phyloP scores from a whole-genome alignment of 2,113 vertebrate genomes.

The Amia ocellicauda region DNA sequence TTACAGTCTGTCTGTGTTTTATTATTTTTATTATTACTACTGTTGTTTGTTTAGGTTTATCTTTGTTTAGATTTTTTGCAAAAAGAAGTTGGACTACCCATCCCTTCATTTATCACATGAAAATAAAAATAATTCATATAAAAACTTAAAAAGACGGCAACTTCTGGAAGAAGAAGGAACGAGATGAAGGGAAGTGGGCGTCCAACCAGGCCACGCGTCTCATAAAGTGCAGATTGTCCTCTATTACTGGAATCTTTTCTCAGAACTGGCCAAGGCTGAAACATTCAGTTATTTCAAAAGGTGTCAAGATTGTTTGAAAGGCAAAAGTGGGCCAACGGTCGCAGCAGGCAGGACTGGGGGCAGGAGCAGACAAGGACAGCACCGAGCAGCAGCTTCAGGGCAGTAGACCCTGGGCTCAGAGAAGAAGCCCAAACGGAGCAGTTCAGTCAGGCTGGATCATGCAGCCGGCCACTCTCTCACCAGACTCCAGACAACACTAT shows the following conservation, averaged over 20 bases:
- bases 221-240: conserved; percentile 49
- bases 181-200: conserved; percentile 37
- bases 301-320: conserved; percentile 39
- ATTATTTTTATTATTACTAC: too few species aligned
- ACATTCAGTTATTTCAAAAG: conserved; percentile 32
- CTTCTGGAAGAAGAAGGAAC: conserved; percentile 40
- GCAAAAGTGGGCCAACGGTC: conserved; percentile 42
- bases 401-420: too few species aligned
- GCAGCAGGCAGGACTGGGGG: too few species aligned
- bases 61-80: conserved; percentile 37
- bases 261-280: conserved; percentile 33
- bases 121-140: conserved; percentile 38
- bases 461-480: too few species aligned
- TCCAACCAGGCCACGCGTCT: conserved; percentile 39
- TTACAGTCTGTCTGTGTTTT: too few species aligned
- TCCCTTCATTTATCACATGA: conserved; percentile 32
- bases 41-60: too few species aligned
- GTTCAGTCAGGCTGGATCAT: too few species aligned
- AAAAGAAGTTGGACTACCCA: conserved; percentile 38
- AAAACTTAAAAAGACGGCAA: conserved; percentile 36
- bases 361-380: too few species aligned
- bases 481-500: too few species aligned
- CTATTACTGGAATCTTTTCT: conserved; percentile 30
- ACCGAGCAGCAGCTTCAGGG: too few species aligned
- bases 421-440: too few species aligned